Base-by-base conservation (phyloP, 2,888 invertebrate genomes). In the Pollenia amentaria region DNA sequence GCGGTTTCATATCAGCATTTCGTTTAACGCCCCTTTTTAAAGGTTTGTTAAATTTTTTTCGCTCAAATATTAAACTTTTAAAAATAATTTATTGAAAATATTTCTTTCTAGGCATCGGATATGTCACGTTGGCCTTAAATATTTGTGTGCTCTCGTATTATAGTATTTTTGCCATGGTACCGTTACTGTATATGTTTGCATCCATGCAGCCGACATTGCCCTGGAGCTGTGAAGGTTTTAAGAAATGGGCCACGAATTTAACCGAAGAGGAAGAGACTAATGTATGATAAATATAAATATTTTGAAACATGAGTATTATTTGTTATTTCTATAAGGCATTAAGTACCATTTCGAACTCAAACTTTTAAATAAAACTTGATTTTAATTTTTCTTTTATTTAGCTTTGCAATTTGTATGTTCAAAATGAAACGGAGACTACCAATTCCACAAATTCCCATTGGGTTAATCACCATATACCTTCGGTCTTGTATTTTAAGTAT, bases 11-110 rank as follows among this genome's bases (percentile, higher is more conserved):
- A 89, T 96, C 97, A 12, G 95, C 97, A 67, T 98, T 97, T 94
- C 96, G 96, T 88, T 95, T 97, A 86, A 95, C 96, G 80, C 98
- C 98, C 1, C 94, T 98, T 62, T 97, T 98, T 92, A 98, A 98
- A 96, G 98, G 97, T 97, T 94, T 87, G 60, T 57, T 29, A 3
- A 16, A 12, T 48, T 11, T 10, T 60, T 73, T 11, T 3, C 3
- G 12, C 10, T 0, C 9, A 48, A 14, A n/a, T 51, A 3, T 42
- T 4, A 29, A 29, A n/a, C 4, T 14, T 12, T 48, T 57, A n/a
- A 0, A 42, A 18, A 6, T 18, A 14, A 64, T 38, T 44, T 44
- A 11, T 16, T 44, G 14, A 11, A 16, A 46, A 57, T 10, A 0
- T 64, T 29, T 67, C 21, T 44, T 53, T 53, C 0, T 92, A 98